These are phyloP conservation scores for Whitmania pigra DNA, from an alignment of 1,140 invertebrate genomes.

Conservation along the genomic window DNA sequence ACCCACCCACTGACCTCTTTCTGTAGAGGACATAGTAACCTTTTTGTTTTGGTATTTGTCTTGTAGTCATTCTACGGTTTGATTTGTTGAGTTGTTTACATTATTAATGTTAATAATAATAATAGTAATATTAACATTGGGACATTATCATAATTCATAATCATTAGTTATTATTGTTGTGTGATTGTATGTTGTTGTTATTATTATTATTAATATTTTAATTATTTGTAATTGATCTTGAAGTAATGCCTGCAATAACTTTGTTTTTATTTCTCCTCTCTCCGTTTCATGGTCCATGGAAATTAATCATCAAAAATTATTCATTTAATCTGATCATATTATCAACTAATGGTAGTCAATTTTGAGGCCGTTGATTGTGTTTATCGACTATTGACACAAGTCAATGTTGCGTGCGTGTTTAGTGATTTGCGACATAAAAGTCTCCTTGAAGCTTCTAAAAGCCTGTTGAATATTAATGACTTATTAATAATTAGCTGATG, in stretches of 20 bases:
- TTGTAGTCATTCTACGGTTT: too few relatives aligned
- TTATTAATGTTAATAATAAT: too few relatives aligned
- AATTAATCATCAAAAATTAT: too few relatives aligned
- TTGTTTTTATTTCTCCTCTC: neutral
- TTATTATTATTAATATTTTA: too few relatives aligned
- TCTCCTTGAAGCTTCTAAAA: too few relatives aligned
- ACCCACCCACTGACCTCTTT: too few relatives aligned
- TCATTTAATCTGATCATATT: neutral
- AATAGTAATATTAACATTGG: neutral
- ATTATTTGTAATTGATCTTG: neutral
- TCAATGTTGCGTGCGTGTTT: neutral
- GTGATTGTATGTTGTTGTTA: neutral
- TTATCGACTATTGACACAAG: neutral
- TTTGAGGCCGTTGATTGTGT: too few relatives aligned
- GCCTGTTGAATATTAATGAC: neutral
- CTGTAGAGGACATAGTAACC: too few relatives aligned
- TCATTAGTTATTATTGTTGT: neutral
- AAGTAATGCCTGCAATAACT: neutral
- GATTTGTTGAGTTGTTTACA: too few relatives aligned
- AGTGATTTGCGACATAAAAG: too few relatives aligned
- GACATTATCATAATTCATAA: neutral
- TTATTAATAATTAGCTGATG: neutral
- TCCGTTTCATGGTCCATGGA: neutral
- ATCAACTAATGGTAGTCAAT: neutral
- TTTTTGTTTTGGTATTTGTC: too few relatives aligned